Evolutionary conservation across 2,888 invertebrate genomes (phyloP).

Genomic region (Xylophagus ater): DNA sequence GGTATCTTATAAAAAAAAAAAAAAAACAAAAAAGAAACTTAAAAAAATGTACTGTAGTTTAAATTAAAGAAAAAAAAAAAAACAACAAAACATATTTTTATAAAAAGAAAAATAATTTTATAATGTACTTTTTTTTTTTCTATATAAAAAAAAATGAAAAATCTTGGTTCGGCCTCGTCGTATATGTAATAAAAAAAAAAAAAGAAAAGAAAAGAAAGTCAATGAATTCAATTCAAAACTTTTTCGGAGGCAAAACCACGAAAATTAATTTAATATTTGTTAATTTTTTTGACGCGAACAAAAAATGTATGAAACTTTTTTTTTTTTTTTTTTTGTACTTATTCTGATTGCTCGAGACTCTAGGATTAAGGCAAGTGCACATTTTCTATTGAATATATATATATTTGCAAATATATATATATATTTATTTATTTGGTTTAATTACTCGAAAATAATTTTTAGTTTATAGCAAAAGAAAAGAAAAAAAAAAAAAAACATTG

Average conservation of each 20-base stretch:
- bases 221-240: slow-evolving; percentile 5
- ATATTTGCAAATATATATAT: too few relatives aligned
- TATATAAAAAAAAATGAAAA: slow-evolving; percentile 1
- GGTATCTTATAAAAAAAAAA: slow-evolving; percentile 31
- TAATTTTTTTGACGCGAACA: not conserved
- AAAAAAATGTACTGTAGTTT: too few relatives aligned
- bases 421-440: too few relatives aligned
- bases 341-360: slow-evolving; percentile 20
- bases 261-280: slow-evolving; percentile 1
- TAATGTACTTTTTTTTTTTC: slow-evolving; percentile 18
- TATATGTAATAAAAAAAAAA: slow-evolving; percentile 5
- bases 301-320: slow-evolving; percentile 3
- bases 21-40: slow-evolving; percentile 15
- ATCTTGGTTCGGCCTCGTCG: not conserved
- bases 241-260: too few relatives aligned
- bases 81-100: slow-evolving; percentile 21
- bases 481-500: too few relatives aligned
- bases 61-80: slow-evolving; percentile 17
- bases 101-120: slow-evolving; percentile 18
- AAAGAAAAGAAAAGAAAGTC: slow-evolving; percentile 7
- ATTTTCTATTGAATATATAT: too few relatives aligned
- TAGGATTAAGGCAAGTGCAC: slow-evolving; percentile 19
- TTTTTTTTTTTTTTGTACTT: slow-evolving; percentile 8
- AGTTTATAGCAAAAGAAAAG: too few relatives aligned
- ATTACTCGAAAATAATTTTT: too few relatives aligned